Evolutionary conservation across 2,888 invertebrate genomes (phyloP), one percentile per base, ranked within the genome.

Genomic region (Oscheius sp.): DNA sequence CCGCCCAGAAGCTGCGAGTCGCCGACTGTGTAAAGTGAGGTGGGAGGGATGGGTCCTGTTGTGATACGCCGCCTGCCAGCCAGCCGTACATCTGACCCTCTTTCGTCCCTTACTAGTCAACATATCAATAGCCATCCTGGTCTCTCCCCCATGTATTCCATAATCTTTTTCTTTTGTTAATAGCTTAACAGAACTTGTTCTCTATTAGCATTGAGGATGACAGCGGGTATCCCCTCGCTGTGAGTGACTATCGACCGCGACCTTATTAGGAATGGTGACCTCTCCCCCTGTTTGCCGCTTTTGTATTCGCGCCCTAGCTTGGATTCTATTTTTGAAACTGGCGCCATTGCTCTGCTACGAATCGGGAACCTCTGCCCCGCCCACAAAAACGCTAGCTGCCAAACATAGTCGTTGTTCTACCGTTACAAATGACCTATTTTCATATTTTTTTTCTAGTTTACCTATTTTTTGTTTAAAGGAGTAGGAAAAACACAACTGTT

Each of bases 21-120:
- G 44, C 26, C 17, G 59, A 47, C 62, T 32, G 62, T 62, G 62
- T 62, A 62, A 62, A 62, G 62, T 62, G 62, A 62, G 62, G 62
- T 44, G 62, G 62, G 62, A 62, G 62, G 62, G 49, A 33, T 30
- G 62, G 44, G 47, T 17, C 33, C 33, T 62, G 62, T 32, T 62
- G 49, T 62, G 62, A 49, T 49, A 47, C 47, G 62, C 20, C 62
- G 47, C 47, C 33, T 62, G 59, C 59, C 59, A 59, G 59, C 59
- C 59, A 59, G 59, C 59, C 59, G 59, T 59, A 28, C 44, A 41
- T 59, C 59, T 59, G 59, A 59, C 59, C 59, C 59, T 44, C 59
- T 44, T 59, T 59, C 59, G 30, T 33, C 36, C 54, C 3, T 54
- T 54, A 14, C 47, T 5, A 47, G 47, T 47, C 47, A 47, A 47